Evolutionary conservation across 2,888 invertebrate species (phyloP), one percentile per base, ranked within the genome.

Genomic region (Cephus spinipes): DNA sequence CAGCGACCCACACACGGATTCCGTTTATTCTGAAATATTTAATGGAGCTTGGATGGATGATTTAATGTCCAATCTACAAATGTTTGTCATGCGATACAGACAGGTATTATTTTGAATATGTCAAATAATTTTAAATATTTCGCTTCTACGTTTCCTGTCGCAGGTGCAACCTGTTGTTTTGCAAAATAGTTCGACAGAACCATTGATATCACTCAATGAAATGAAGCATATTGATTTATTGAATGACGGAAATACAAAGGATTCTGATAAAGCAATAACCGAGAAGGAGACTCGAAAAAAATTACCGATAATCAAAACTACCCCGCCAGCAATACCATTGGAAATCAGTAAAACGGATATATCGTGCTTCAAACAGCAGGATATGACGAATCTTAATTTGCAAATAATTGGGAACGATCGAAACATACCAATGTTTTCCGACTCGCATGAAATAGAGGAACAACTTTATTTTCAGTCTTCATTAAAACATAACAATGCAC

Each of bases 21-120:
- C 93, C 0, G 92, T 93, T 33, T 93, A 94, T 85, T 90, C 91
- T 75, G 92, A 93, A 81, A 85, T 94, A 73, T 93, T 94, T 83
- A 88, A 92, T 74, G 79, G 79, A 23, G 78, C 74, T 77, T 88
- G 88, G 89, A 35, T 80, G 40, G 83, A 84, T 35, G 81, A 83
- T 32, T 77, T 85, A 69, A 85, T 76, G 33, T 79, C 75, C 11
- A 83, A 81, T 40, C 76, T 86, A 68, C 77, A 82, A 79, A 80
- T 76, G 31, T 88, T 87, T 81, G 79, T 86, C 2, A 78, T 69
- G 36, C 83, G 80, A 35, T 81, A 80, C 40, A 83, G 76, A 77
- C 77, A 80, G 82, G 83, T 84, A 80, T 33, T 9, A 55, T 55
- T 55, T 55, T 23, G 2, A 55, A 55, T 55, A 9, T 23, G 23